These are phyloP conservation scores for Lagodon rhomboides DNA, from an alignment of 2,797 vertebrate species.

Conservation along the genomic window DNA sequence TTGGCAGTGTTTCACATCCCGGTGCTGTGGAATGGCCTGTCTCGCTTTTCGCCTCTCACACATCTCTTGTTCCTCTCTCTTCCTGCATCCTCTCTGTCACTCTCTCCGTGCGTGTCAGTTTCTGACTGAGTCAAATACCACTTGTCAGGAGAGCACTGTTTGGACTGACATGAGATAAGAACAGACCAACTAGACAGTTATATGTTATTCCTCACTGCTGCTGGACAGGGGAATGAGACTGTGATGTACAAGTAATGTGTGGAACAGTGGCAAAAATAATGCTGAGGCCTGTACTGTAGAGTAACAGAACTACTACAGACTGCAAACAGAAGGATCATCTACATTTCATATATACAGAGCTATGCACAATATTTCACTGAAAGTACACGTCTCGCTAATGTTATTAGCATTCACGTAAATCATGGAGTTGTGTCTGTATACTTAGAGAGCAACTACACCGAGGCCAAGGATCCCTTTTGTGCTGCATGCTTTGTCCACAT, in stretches of 20 bases:
- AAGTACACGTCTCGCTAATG: not conserved
- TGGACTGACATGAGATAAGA: slow-evolving; percentile 81
- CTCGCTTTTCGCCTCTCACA: slow-evolving; percentile 67
- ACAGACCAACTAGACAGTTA: slow-evolving; percentile 71
- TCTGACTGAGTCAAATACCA: slow-evolving; percentile 82
- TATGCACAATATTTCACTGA: not conserved
- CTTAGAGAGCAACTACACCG: not conserved
- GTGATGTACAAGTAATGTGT: slow-evolving; percentile 41
- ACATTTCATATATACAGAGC: not conserved
- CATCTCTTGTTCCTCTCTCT: slow-evolving; percentile 53
- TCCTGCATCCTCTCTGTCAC: slow-evolving; percentile 53
- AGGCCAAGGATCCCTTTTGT: not conserved
- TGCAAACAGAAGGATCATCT: slow-evolving; percentile 1
- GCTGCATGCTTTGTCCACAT: not conserved
- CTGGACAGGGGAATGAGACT: slow-evolving; percentile 48
- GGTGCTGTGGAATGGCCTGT: slow-evolving; percentile 72
- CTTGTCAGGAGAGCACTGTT: slow-evolving; percentile 79
- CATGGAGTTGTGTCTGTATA: not conserved
- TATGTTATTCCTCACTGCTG: slow-evolving; percentile 62
- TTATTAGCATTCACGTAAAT: too few species aligned
- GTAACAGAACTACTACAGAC: not conserved
- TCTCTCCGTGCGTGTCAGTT: slow-evolving; percentile 62
- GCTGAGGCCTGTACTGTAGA: slow-evolving; percentile 21
- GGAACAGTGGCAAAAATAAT: slow-evolving; percentile 33
- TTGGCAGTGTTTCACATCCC: slow-evolving; percentile 75